phyloP scores from a whole-genome alignment of 2,797 vertebrate genomes.

The Chaenodraco wilsoni region DNA sequence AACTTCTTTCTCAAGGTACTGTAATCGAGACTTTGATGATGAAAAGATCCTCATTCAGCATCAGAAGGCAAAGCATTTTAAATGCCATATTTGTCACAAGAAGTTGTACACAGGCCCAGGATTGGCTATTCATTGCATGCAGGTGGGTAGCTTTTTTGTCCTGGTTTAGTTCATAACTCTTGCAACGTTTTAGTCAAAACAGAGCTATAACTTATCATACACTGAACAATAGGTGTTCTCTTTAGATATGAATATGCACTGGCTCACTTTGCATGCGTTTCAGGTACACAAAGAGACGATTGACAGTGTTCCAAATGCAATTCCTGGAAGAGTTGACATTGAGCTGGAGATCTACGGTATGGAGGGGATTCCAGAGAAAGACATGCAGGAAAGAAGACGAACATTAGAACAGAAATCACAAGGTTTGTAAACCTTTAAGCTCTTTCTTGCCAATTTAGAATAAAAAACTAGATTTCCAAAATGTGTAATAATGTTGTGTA shows the following conservation, averaged over 20 bases:
- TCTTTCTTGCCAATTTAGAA: background rate
- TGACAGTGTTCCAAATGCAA: slow-evolving; percentile 97
- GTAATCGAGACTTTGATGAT: slow-evolving; percentile 98
- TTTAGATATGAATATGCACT: background rate
- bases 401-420: slow-evolving; percentile 97
- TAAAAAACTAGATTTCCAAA: background rate
- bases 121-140: slow-evolving; percentile 99
- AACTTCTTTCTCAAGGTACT: slow-evolving; percentile 87
- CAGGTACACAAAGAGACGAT: slow-evolving; percentile 99
- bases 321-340: slow-evolving; percentile 96
- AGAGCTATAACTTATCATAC: fast-evolving
- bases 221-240: background rate
- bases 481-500: background rate
- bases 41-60: slow-evolving; percentile 99
- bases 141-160: slow-evolving; percentile 80
- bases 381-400: slow-evolving; percentile 95
- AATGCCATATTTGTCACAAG: slow-evolving; percentile 99
- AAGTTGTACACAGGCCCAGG: slow-evolving; percentile 98
- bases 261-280: slow-evolving; percentile 30
- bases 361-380: slow-evolving; percentile 99
- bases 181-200: background rate
- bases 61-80: slow-evolving; percentile 99
- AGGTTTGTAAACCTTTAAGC: slow-evolving; percentile 78
- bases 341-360: slow-evolving; percentile 99
- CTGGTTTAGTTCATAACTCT: background rate